A percentile compares a stretch with the other conserved stretches of the same genome.
These are phyloP conservation scores for Hirundo rustica DNA, from an alignment of 2,797 vertebrate species.

Conservation along the genomic window DNA sequence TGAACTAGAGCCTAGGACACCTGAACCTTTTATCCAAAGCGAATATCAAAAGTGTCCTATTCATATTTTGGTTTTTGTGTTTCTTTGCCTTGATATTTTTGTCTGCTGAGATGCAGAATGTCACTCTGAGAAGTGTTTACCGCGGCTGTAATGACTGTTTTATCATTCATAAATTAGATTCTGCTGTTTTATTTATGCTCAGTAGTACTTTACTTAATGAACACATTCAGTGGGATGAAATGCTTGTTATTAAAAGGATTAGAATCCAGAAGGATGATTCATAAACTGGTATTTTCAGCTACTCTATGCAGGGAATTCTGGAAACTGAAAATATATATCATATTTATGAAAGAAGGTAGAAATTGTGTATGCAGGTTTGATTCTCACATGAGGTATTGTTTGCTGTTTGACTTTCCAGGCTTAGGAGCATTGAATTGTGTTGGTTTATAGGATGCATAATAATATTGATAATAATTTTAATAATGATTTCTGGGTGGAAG, in stretches of 20 bases:
- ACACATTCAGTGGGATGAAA: background rate
- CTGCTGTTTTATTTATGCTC: conserved; percentile 4
- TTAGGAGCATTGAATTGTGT: background rate
- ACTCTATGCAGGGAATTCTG: background rate
- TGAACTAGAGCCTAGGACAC: background rate
- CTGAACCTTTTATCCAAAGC: background rate
- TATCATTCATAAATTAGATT: conserved; percentile 25
- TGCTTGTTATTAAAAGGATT: conserved; percentile 13
- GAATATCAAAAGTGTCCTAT: background rate
- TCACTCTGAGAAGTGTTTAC: background rate
- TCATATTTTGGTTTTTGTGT: background rate
- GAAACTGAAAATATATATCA: background rate
- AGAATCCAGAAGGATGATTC: background rate
- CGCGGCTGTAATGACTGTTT: background rate
- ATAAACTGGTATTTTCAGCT: background rate
- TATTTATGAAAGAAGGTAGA: background rate
- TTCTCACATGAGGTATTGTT: background rate
- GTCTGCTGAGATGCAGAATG: background rate
- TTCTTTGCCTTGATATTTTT: background rate
- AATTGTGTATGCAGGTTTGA: background rate
- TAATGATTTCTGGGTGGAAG: background rate
- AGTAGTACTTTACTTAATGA: background rate
- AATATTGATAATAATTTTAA: background rate
- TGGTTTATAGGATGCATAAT: background rate
- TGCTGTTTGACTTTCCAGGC: background rate